Base-by-base conservation (phyloP, 2,113 vertebrate genomes). In the Chionis minor region DNA sequence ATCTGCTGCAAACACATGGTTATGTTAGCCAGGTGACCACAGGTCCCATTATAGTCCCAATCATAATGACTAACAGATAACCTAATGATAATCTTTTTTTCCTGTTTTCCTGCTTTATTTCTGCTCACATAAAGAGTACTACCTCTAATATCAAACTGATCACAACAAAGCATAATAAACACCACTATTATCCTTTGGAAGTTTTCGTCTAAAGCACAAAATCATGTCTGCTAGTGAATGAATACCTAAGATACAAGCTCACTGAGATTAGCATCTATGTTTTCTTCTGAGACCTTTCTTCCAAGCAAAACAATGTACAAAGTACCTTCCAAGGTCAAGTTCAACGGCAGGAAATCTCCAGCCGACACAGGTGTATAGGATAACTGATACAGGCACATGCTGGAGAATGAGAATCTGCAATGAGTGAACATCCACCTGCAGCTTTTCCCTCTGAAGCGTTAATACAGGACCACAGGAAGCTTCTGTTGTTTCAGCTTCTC, bases 301-400 rank as follows among this genome's bases (percentile, higher is more conserved):
- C 73, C 30, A 56, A 93, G 66, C 73, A 74, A 92, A 82, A 73
- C 63, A 81, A 59, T n/a, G 38, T 61, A 32, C 38, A 44, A 80
- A 87, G 54, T 91, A 84, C 59, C 72, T 94, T 95, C 85, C 92
- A 96, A 97, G 92, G 95, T 96, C 92, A 96, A 94, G 88, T 92
- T 92, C 95, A 96, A 93, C 88, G 79, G 94, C 84, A 94, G 90
- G 81, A 93, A 93, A 93, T 96, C 97, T 97, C 95, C 91, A 96
- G 90, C 93, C 2, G 80, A 52, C 84, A 96, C 79, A 94, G 45
- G 59, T 92, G 59, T 90, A 63, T 92, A 88, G 84, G 89, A 93
- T 93, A 96, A 94, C 92, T 63, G 74, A 86, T 89, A 87, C 26
- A 80, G 81, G 35, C 67, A 82, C 86, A 95, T 78, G 59, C 90